A percentile compares a stretch with the other conserved stretches of the same genome.
phyloP scores from a whole-genome alignment of 2,888 invertebrate species.

The Plusia festucae region DNA sequence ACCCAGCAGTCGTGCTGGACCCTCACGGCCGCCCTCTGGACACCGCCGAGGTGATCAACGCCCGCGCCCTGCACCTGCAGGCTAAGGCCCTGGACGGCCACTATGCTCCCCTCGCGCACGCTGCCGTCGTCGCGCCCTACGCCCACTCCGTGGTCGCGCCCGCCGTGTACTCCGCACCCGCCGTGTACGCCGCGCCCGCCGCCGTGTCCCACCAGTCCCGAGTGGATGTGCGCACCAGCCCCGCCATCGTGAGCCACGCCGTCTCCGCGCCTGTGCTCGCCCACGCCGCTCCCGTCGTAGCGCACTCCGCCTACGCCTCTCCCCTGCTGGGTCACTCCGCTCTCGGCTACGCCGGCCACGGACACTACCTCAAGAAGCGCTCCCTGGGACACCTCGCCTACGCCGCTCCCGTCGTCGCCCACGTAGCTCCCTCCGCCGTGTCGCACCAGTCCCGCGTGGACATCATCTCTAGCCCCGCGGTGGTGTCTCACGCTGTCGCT shows the following conservation, averaged over 20 bases:
- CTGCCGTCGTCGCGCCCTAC: slow-evolving; percentile 67
- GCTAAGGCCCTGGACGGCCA: slow-evolving; percentile 84
- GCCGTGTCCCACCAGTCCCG: slow-evolving; percentile 77
- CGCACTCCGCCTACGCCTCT: slow-evolving; percentile 53
- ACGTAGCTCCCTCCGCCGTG: slow-evolving; percentile 81
- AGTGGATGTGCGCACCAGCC: slow-evolving; percentile 71
- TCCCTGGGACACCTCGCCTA: slow-evolving; percentile 70
- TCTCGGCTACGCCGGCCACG: slow-evolving; percentile 62
- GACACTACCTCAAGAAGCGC: slow-evolving; percentile 73
- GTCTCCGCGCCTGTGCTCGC: slow-evolving; percentile 23
- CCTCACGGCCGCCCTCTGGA: slow-evolving; percentile 85
- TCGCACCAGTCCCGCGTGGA: slow-evolving; percentile 83
- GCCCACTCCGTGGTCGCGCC: slow-evolving; percentile 66
- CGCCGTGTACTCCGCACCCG: slow-evolving; percentile 58
- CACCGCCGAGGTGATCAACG: slow-evolving; percentile 85
- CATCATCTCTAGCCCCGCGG: slow-evolving; percentile 63
- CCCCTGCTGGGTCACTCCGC: slow-evolving; percentile 55
- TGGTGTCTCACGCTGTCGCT: slow-evolving; percentile 71
- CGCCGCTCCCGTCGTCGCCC: slow-evolving; percentile 65
- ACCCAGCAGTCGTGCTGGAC: slow-evolving; percentile 84
- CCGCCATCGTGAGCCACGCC: slow-evolving; percentile 66
- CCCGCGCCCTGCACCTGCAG: slow-evolving; percentile 84
- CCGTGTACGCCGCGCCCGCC: slow-evolving; percentile 59
- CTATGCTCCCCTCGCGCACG: slow-evolving; percentile 67
- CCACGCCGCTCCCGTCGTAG: slow-evolving; percentile 33